Evolutionary conservation across 2,113 vertebrate species (phyloP).

Genomic region (Raja brachyura): DNA sequence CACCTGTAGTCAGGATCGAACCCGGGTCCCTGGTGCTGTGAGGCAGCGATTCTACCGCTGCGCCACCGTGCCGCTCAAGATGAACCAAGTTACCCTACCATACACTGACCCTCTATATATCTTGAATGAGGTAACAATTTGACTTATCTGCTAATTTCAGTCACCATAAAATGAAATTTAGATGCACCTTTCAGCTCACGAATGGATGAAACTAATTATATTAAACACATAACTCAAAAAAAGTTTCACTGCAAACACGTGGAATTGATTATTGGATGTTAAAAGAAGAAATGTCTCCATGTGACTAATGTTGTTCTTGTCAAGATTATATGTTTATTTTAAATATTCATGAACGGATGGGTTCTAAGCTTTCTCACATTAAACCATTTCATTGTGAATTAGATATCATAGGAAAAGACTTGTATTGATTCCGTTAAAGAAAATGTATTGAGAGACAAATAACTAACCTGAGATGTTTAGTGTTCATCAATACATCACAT

Average conservation of each 20-base stretch:
- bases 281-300: neutral
- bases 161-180: too few species aligned
- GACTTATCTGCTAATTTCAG: neutral
- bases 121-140: neutral
- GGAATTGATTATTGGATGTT: neutral
- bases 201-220: conserved; percentile 18
- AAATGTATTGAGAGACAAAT: conserved; percentile 28
- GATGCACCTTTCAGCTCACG: neutral
- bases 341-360: conserved; percentile 13
- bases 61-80: too few species aligned
- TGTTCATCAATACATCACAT: conserved; percentile 13
- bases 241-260: neutral
- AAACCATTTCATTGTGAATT: conserved; percentile 23
- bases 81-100: neutral
- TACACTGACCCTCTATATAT: neutral
- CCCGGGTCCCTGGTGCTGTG: too few species aligned
- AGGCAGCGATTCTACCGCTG: too few species aligned
- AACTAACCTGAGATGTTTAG: conserved; percentile 21
- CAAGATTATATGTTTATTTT: neutral
- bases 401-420: neutral
- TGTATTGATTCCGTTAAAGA: conserved; percentile 13
- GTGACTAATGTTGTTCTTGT: neutral
- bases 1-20: too few species aligned
- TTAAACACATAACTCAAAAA: neutral
- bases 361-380: neutral